Conservation (phyloP, 2,797 vertebrate genomes). For the Antrozous pallidus region DNA sequence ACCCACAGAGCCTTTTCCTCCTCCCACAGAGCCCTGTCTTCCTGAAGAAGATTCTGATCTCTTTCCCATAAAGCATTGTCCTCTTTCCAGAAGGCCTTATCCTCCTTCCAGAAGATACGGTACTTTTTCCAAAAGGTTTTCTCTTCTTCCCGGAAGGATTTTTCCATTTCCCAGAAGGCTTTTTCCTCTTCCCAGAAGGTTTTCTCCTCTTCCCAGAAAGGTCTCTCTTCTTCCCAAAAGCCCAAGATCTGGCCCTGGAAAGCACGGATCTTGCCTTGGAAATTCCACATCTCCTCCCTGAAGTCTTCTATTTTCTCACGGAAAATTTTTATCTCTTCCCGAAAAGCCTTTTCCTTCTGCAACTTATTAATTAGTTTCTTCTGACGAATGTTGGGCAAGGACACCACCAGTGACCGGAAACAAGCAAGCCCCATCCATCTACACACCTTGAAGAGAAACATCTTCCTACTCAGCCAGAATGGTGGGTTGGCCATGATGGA, state of each 20-base stretch:
- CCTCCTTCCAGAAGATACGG: conserved; percentile 73
- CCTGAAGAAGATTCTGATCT: conserved; percentile 61
- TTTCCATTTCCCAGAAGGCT: conserved; percentile 71
- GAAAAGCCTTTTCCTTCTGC: conserved; percentile 73
- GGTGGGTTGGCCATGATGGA: not conserved
- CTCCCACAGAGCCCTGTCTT: conserved; percentile 69
- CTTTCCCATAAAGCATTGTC: conserved; percentile 69
- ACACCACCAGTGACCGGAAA: not conserved
- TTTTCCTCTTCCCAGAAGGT: conserved; percentile 72
- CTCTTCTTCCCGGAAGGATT: conserved; percentile 67
- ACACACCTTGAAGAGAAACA: conserved; percentile 35
- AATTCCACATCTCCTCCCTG: conserved; percentile 60
- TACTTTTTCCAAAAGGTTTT: conserved; percentile 73
- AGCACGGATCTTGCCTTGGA: conserved; percentile 48
- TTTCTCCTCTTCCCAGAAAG: conserved; percentile 76
- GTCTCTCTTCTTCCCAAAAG: conserved; percentile 69
- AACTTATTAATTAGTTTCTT: conserved; percentile 60
- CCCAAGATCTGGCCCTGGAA: conserved; percentile 61
- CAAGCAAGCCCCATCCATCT: conserved; percentile 46
- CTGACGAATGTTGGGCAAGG: conserved; percentile 21
- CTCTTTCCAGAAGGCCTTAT: conserved; percentile 75
- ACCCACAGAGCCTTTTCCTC: conserved; percentile 70
- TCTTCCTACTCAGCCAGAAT: not conserved
- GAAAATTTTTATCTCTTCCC: conserved; percentile 69
- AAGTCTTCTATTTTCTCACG: conserved; percentile 64